Percentiles rank a stretch among this genome's conserved stretches.
These are phyloP conservation scores for Vireo griseus DNA, from an alignment of 2,797 vertebrate species.

Conservation along the genomic window DNA sequence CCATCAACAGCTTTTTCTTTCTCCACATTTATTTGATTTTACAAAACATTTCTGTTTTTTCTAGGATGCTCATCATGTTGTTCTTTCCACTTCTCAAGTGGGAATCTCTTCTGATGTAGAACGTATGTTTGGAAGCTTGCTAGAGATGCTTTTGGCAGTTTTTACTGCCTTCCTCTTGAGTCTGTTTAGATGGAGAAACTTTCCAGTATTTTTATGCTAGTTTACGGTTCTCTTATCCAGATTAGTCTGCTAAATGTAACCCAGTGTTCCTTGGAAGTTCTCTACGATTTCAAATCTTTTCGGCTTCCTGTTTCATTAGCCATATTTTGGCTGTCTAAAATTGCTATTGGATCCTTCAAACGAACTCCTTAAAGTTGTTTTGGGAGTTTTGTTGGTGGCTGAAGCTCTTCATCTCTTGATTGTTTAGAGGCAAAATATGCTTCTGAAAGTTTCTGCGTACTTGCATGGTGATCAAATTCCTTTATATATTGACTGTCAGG, in stretches of 20 bases:
- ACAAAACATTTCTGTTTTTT: constrained; percentile 1
- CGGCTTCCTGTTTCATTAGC: not conserved
- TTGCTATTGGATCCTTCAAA: not conserved
- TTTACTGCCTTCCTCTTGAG: not conserved
- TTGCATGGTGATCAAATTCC: not conserved
- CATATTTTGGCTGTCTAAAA: not conserved
- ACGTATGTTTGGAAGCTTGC: constrained; percentile 49
- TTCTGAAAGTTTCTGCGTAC: not conserved
- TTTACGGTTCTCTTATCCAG: not conserved
- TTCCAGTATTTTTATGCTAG: not conserved
- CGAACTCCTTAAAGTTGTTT: not conserved
- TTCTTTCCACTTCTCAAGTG: constrained; percentile 11
- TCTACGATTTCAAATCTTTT: not conserved
- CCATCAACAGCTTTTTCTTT: constrained; percentile 15
- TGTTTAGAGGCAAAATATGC: not conserved
- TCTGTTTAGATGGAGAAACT: constrained; percentile 9
- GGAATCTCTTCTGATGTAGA: constrained; percentile 53
- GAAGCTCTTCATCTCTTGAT: not conserved
- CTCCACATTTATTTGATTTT: constrained; percentile 46
- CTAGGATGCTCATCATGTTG: not conserved
- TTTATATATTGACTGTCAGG: not conserved
- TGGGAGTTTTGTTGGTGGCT: not conserved
- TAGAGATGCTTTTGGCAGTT: constrained; percentile 25
- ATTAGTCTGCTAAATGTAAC: constrained; percentile 15
- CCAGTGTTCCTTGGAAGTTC: constrained; percentile 13